Evolutionary conservation across 2,113 vertebrate species (phyloP).

Genomic region (Mola mola): DNA sequence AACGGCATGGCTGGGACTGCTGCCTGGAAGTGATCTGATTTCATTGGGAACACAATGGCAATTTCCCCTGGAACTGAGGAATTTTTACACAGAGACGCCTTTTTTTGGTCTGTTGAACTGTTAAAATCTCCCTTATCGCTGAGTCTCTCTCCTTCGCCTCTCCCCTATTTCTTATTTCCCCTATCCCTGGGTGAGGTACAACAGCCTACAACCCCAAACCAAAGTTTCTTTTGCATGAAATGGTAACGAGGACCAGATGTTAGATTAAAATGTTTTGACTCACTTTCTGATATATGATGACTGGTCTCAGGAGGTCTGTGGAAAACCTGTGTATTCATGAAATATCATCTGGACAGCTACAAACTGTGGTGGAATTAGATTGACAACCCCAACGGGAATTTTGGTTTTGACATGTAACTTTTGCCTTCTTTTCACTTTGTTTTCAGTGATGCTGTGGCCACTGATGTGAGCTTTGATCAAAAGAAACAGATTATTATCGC

Average conservation of each 20-base stretch:
- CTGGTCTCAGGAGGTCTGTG: constrained; percentile 75
- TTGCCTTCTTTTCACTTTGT: constrained; percentile 33
- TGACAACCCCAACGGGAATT: constrained; percentile 51
- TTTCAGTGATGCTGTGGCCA: constrained; percentile 15
- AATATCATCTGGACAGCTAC: constrained; percentile 69
- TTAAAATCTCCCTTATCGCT: constrained; percentile 36
- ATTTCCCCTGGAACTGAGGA: constrained; percentile 42
- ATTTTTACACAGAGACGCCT: constrained; percentile 34
- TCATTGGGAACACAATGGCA: constrained; percentile 52
- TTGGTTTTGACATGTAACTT: constrained; percentile 40
- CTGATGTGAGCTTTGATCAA: constrained; percentile 22
- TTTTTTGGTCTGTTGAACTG: no score
- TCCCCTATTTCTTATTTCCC: constrained; percentile 31
- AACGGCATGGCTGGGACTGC: constrained; percentile 21
- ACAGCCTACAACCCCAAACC: constrained; percentile 57
- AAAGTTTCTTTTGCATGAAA: constrained; percentile 74
- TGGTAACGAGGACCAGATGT: constrained; percentile 84
- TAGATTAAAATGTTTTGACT: constrained; percentile 81
- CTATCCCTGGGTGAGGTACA: constrained; percentile 64
- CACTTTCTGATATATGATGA: constrained; percentile 80
- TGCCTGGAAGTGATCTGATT: constrained; percentile 53
- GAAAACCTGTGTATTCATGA: constrained; percentile 76
- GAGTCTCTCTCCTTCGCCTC: constrained; percentile 17
- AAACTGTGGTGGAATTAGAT: constrained; percentile 68
- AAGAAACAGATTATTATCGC: constrained; percentile 4